Evolutionary conservation across 2,888 invertebrate species (phyloP), one percentile per base, ranked within the genome.

Genomic region (Clepsis dumicolana): DNA sequence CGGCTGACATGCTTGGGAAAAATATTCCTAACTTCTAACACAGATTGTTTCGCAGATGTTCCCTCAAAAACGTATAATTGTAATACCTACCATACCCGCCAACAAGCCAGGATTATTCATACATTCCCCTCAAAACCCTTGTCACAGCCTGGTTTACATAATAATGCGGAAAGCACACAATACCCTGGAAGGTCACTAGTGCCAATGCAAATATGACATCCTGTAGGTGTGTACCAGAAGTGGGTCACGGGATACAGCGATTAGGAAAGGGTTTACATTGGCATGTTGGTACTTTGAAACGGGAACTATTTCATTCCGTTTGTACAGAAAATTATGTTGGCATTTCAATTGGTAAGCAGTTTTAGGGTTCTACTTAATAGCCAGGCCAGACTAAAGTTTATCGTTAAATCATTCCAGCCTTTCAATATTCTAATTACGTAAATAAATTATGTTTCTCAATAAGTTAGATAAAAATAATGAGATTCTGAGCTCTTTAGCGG

Each of bases 131-230:
- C 7, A 12, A 21, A 29, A 59, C 59, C 59, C 59, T 59, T 59
- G 59, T 59, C 59, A 56, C 35, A 25, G 41, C 10, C 24, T 41
- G 38, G 59, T 59, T 59, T 41, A 59, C 59, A 59, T 59, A 41
- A 59, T 59, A 59, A 59, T 59, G 38, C 59, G 24, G 41, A 59
- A 35, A 24, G 41, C 59, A 41, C 41, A 41, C 59, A 41, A 35
- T 35, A 4, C 35, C 14, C 32, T 18, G 56, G 25, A 57, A 59
- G 59, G 59, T 59, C 59, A 57, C 59, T 59, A 59, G 41, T 25
- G 59, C 59, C 59, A 59, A 59, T 59, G 59, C 59, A 59, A 59
- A 59, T 59, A 59, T 59, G 59, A 25, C 59, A 27, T 59, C 59
- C 41, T 59, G 41, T 24, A 25, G 38, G 35, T n/a, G 8, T 18